Evolutionary conservation across 2,888 invertebrate genomes (phyloP).

Genomic region (Salticus scenicus): DNA sequence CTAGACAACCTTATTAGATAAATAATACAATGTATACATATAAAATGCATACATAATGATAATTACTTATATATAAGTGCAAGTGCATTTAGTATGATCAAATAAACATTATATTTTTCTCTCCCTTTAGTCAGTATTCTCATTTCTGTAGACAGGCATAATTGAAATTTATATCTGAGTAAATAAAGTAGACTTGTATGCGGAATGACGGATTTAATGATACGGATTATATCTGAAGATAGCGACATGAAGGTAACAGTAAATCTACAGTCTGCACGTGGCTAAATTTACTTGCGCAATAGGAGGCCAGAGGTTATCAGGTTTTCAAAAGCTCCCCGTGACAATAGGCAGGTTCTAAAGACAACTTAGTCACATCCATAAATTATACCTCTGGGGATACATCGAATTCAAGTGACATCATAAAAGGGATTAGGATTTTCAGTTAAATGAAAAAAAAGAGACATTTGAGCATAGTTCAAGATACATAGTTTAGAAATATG

Average conservation of each 20-base stretch:
- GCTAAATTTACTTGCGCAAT: constrained; percentile 57
- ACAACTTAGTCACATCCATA: constrained; percentile 67
- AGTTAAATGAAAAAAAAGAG: no score
- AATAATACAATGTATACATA: no score
- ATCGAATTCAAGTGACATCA: constrained; percentile 41
- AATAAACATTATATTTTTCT: no score
- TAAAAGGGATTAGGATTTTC: neutral
- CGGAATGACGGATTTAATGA: constrained; percentile 40
- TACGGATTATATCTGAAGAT: constrained; percentile 22
- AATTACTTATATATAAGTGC: no score
- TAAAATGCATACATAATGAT: no score
- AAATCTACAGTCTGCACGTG: constrained; percentile 48
- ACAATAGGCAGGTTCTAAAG: constrained; percentile 47
- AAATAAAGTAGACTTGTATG: constrained; percentile 28
- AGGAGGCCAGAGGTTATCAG: constrained; percentile 50
- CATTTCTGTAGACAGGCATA: no score
- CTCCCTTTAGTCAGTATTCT: no score
- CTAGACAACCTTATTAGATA: no score
- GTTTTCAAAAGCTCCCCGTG: constrained; percentile 44
- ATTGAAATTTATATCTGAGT: constrained; percentile 58
- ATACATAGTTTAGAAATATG: no score
- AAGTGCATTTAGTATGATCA: no score
- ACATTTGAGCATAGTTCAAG: no score
- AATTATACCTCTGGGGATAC: constrained; percentile 53
- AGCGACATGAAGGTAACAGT: constrained; percentile 47